Conservation (phyloP, 2,113 vertebrate species). For the Lagopus muta region DNA sequence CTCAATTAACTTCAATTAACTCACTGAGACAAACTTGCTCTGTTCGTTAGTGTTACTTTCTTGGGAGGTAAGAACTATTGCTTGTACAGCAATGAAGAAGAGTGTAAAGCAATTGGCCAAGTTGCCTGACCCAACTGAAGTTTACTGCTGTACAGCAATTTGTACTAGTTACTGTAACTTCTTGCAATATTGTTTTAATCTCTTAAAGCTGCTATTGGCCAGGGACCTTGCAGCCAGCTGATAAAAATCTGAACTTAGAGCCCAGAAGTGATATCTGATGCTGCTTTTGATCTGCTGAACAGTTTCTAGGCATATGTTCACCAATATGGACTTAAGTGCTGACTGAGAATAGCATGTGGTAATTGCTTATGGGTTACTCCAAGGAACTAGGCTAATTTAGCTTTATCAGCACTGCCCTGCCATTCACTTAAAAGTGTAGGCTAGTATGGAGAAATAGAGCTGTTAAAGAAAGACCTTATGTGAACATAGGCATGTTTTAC, state of each 20-base stretch:
- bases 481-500: neutral
- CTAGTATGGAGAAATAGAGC: neutral
- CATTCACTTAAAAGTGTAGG: neutral
- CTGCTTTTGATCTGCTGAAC: neutral
- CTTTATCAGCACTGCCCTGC: neutral
- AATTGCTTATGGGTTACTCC: neutral
- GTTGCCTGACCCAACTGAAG: neutral
- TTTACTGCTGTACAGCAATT: neutral
- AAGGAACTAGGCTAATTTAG: neutral
- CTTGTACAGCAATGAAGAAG: neutral
- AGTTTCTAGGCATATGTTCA: neutral
- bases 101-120: neutral
- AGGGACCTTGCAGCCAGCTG: neutral
- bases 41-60: neutral
- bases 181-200: neutral
- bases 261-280: neutral
- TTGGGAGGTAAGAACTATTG: neutral
- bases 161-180: neutral
- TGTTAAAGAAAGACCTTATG: neutral
- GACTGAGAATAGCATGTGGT: neutral
- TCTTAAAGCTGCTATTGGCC: neutral
- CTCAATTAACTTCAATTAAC: neutral
- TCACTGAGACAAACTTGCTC: neutral
- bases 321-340: neutral
- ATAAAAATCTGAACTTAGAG: neutral